Evolutionary conservation across 2,888 invertebrate species (phyloP), one percentile per base, ranked within the genome.

Genomic region (Drosophila subquinaria): DNA sequence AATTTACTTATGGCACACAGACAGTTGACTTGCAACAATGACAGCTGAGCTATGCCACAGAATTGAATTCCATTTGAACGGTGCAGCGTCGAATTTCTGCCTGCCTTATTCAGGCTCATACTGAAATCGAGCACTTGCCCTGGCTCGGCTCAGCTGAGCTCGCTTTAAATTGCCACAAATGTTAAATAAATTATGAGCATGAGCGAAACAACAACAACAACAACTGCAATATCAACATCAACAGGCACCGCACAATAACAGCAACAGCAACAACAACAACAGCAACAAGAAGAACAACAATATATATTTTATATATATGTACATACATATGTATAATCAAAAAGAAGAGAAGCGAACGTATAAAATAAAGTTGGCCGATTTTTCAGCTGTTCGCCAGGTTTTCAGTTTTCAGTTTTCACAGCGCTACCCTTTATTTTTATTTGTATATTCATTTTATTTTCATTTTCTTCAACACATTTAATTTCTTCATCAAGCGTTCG

Each of bases 171-270:
- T 68, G 81, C 77, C 81, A 55, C 77, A 86, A 77, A 86, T 70
- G 64, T 74, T 80, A 74, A 80, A 86, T 88, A 86, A 88, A 81
- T 86, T 82, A 86, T 83, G 66, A 62, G 42, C 74, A 52, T 66
- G 68, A 60, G 64, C 81, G 52, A 51, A 59, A 38, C 51, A 50
- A 45, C 45, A 23, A 23, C 23, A 79, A 60, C 50, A 51, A 42
- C 64, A 63, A 42, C 42, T 35, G 42, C 42, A 48, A 51, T 27
- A 33, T 23, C 65, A 73, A 52, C 60, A 60, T 35, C 42, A 52
- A 56, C 47, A 43, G 17, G 61, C 61, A 33, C 40, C 33, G 33
- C 40, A 56, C 40, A 68, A 61, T 35, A 45, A 64, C 52, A 61
- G 45, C 51, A 45, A 57, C 56, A 53, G 27, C 40, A 17, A 40